Conservation (phyloP, 2,797 vertebrate genomes). For the Helicolenus hilgendorfi region DNA sequence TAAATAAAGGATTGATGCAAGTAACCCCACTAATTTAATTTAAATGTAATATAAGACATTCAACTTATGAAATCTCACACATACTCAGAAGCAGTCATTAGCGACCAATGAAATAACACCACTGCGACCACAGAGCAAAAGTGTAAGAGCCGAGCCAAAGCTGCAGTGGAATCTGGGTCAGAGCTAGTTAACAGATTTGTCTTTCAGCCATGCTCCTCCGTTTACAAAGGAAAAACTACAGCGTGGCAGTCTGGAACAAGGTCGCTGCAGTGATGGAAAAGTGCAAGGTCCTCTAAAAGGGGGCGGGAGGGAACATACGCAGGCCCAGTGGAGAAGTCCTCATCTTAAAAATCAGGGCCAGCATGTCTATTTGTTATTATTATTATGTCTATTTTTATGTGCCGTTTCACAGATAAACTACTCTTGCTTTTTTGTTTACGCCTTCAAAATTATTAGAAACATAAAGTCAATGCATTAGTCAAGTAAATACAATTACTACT, state of each 20-base stretch:
- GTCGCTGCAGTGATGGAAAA: conserved; percentile 53
- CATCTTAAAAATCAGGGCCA: not conserved
- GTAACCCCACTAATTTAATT: not conserved
- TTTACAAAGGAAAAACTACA: conserved; percentile 79
- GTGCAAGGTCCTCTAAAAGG: conserved; percentile 16
- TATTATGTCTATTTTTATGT: conserved; percentile 11
- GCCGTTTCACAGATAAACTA: conserved; percentile 1
- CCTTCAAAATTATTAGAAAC: conserved; percentile 4
- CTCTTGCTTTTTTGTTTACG: not conserved
- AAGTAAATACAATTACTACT: not conserved
- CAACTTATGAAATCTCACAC: not conserved
- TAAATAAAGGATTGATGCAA: not conserved
- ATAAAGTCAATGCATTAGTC: not conserved
- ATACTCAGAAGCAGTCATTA: not conserved
- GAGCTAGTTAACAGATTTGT: conserved; percentile 79
- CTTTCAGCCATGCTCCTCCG: conserved; percentile 52
- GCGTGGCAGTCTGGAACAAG: conserved; percentile 80
- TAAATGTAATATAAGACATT: not conserved
- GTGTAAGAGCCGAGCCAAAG: conserved; percentile 36
- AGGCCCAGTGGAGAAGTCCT: not conserved
- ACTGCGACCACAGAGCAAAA: conserved; percentile 1
- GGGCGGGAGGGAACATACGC: not conserved
- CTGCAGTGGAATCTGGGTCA: conserved; percentile 84
- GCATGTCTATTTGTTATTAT: not conserved
- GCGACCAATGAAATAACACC: conserved; percentile 16